Conservation (phyloP, 1,140 invertebrate species). For the Macrostomum lignano region DNA sequence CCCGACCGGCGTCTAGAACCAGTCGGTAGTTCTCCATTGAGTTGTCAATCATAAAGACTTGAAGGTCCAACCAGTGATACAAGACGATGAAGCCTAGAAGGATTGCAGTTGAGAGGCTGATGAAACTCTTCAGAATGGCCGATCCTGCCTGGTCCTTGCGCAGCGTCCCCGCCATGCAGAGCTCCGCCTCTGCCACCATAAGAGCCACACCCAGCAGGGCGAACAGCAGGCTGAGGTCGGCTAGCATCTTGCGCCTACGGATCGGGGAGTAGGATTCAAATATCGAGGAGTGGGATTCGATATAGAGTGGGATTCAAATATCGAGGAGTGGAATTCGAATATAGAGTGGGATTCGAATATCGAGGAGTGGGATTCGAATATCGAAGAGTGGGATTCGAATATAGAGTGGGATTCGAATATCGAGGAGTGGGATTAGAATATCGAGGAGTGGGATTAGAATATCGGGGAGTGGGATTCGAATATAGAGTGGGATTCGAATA, state of each 20-base stretch:
- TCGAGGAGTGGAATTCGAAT: too few species aligned
- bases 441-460: too few species aligned
- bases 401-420: too few species aligned
- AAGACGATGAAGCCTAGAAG: conserved; percentile 14
- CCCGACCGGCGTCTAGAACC: conserved; percentile 12
- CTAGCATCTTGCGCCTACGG: conserved; percentile 11
- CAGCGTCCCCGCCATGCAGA: conserved; percentile 9
- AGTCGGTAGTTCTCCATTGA: conserved; percentile 20
- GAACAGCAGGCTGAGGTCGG: conserved; percentile 14
- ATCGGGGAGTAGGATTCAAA: too few species aligned
- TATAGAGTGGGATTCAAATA: too few species aligned
- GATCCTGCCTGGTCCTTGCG: conserved; percentile 13
- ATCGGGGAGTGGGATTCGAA: too few species aligned
- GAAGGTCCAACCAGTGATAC: conserved; percentile 13
- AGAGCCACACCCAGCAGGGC: conserved; percentile 14
- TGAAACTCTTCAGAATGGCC: conserved; percentile 13
- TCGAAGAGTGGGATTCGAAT: too few species aligned
- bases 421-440: too few species aligned
- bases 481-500: too few species aligned
- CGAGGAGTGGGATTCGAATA: too few species aligned
- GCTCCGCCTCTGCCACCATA: conserved; percentile 19
- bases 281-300: too few species aligned
- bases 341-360: too few species aligned
- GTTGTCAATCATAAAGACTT: conserved; percentile 20
- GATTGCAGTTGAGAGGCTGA: conserved; percentile 15